Base-by-base conservation (phyloP, 2,888 invertebrate genomes). In the Ennomos quercinarius region DNA sequence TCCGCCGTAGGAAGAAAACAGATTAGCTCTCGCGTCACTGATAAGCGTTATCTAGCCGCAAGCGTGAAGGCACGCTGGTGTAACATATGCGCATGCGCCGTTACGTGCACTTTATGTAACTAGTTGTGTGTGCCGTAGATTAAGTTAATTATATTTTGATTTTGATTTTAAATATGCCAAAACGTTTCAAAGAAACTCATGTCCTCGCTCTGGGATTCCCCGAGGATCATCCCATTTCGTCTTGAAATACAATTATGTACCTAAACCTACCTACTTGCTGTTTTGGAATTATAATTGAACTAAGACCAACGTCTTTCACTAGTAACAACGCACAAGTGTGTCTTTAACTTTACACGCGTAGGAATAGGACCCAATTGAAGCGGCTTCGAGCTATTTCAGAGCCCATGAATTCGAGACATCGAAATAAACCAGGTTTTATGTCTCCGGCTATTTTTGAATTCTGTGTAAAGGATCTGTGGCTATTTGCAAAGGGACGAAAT, bases 361-460 rank as follows among this genome's bases (percentile, higher is more conserved):
- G 47, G 39, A 40, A 12, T 39, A 35, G 34, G 10, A 49, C 41
- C 27, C 27, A 37, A 48, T 48, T 48, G 48, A 40, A 39, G 48
- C 50, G 47, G 40, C 12, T 44, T 17, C 10, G 12, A 17, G 59
- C 57, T 65, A 67, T 65, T 63, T 51, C 51, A 38, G 61, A 48
- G 48, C 52, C 34, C 63, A 48, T 59, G 61, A 54, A 63, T 57
- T 57, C 45, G 35, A 45, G 53, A 50, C 27, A 27, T 63, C 40
- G 49, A 63, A 65, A 67, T 65, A 63, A 61, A 66, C 61, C 53
- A 39, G 51, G 47, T 63, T 65, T 67, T 65, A 63, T 43, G 67
- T 59, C 64, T 51, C 59, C 44, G 63, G 48, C 46, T 63, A 65
- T 65, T 65, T 61, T 54, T 37, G 46, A 53, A 55, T 56, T 50